Percentiles rank a stretch among this genome's conserved stretches.
These are phyloP conservation scores for Pemphredon lugubris DNA, from an alignment of 2,888 invertebrate species.

Conservation along the genomic window DNA sequence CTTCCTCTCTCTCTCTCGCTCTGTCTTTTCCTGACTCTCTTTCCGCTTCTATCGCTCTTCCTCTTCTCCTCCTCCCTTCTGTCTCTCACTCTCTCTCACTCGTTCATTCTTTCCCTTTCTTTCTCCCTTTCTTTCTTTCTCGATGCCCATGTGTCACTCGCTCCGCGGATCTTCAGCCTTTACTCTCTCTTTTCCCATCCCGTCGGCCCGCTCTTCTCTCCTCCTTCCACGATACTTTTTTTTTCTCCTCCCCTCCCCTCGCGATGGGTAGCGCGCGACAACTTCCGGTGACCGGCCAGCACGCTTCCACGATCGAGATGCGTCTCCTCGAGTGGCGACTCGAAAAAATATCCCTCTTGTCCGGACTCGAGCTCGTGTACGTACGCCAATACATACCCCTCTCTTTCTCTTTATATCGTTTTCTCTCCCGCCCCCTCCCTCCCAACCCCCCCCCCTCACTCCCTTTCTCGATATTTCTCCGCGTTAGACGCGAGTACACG, in stretches of 20 bases:
- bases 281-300: slow-evolving; percentile 62
- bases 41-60: not conserved
- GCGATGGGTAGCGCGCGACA: slow-evolving; percentile 50
- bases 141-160: not conserved
- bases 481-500: not conserved
- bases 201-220: not conserved
- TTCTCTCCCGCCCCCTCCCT: not conserved
- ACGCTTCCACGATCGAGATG: slow-evolving; percentile 56
- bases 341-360: slow-evolving; percentile 54
- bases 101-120: slow-evolving; percentile 23
- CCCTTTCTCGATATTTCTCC: not conserved
- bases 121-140: slow-evolving; percentile 24
- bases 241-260: slow-evolving; percentile 11
- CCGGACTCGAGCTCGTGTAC: slow-evolving; percentile 14
- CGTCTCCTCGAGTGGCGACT: slow-evolving; percentile 50
- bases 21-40: slow-evolving; percentile 6
- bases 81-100: not conserved
- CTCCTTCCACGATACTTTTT: slow-evolving; percentile 1
- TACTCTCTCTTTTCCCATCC: not conserved
- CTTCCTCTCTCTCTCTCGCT: too few relatives aligned
- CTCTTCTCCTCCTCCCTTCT: not conserved
- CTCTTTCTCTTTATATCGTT: not conserved
- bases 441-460: slow-evolving; percentile 11
- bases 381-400: slow-evolving; percentile 12
- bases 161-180: not conserved